Evolutionary conservation across 2,797 vertebrate species (phyloP), one percentile per base, ranked within the genome.

Genomic region (Myotis pilosus): DNA sequence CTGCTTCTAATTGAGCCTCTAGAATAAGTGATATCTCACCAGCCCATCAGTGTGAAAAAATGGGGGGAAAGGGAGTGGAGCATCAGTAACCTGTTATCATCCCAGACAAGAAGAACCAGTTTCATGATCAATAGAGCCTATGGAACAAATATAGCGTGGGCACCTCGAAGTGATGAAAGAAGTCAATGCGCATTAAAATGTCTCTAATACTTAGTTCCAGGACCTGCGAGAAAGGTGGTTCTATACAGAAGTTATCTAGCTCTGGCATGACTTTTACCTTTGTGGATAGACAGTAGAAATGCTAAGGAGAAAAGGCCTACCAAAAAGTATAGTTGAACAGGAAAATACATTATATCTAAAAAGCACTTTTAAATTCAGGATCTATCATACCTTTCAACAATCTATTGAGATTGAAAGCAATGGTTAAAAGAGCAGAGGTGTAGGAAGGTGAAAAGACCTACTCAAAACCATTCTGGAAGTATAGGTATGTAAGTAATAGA

Each of bases 281-380:
- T n/a, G 16, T 17, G 8, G 17, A 11, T 51, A 75, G 62, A 83
- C 36, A 53, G 4, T 86, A 36, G 23, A 51, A 36, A 81, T 22
- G 10, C 41, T 23, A 3, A 64, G 60, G n/a, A 72, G 47, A 62
- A 23, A 19, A 75, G 23, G 30, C 23, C 11, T 9, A 53, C 25
- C n/a, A 79, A 82, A 51, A 83, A 64, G 30, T 53, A 88, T 2
- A 79, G 30, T 74, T 74, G 74, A 87, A 85, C 6, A 86, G 80
- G 20, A 28, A 92, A 79, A 62, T 47, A 41, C 41, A 9, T 23
- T 33, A 36, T 0, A 72, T 19, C 22, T 82, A 71, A 55, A 33
- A 81, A 25, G 15, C 16, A n/a, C 28, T 57, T 57, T 44, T 64
- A 79, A 90, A 66, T 41, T 75, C 33, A 64, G n/a, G 16, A 88